Percentiles rank a stretch among this genome's conserved stretches.
Conservation (phyloP, 2,888 invertebrate genomes). For the Hedya salicella region DNA sequence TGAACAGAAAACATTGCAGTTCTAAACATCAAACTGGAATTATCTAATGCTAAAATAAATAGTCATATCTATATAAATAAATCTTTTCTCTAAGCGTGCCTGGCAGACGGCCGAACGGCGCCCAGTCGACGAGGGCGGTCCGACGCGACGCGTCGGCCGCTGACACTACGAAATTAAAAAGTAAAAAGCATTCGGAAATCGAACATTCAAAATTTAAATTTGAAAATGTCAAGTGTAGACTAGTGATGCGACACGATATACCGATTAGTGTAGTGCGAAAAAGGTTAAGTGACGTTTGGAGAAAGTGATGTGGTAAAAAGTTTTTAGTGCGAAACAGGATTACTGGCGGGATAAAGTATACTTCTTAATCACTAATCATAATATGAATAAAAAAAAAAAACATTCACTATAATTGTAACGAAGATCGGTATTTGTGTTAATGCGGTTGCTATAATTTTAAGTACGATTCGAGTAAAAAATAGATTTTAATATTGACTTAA, state of each 20-base stretch:
- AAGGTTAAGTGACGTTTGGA: conserved; percentile 49
- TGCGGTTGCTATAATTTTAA: too few species aligned
- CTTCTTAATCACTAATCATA: too few species aligned
- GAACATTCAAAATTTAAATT: conserved; percentile 57
- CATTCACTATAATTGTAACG: too few species aligned
- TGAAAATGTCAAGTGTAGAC: conserved; percentile 43
- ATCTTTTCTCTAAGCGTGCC: conserved; percentile 77
- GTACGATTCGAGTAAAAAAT: too few species aligned
- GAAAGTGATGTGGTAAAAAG: conserved; percentile 51
- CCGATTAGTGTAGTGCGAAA: conserved; percentile 39
- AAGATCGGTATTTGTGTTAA: too few species aligned
- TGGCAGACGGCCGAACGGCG: conserved; percentile 77
- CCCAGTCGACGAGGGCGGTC: conserved; percentile 75
- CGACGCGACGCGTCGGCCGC: conserved; percentile 68
- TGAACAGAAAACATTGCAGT: conserved; percentile 35
- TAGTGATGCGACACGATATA: conserved; percentile 41
- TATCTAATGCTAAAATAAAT: conserved; percentile 45
- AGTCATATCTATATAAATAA: conserved; percentile 77
- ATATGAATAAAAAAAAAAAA: too few species aligned
- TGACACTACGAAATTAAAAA: conserved; percentile 46
- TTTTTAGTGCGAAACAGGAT: background rate
- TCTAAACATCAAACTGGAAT: conserved; percentile 35
- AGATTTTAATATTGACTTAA: too few species aligned
- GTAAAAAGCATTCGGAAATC: conserved; percentile 56
- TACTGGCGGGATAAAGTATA: conserved; percentile 12